Conservation (phyloP, 1,140 invertebrate genomes). For the Eciton burchellii region DNA sequence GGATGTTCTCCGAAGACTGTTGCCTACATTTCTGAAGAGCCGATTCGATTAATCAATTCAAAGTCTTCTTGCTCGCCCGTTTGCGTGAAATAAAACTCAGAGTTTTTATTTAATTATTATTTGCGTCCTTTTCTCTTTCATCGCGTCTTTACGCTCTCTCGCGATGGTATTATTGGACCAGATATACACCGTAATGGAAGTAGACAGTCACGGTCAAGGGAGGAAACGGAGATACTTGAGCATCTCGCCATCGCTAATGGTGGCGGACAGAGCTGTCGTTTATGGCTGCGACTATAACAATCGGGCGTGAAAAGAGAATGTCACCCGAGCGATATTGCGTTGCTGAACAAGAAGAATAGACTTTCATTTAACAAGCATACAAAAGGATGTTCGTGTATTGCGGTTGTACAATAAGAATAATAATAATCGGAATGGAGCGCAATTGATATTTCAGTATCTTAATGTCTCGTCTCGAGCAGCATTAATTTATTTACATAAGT, state of each 20-base stretch:
- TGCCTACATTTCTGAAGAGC: not conserved
- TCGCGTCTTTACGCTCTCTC: conserved; percentile 2
- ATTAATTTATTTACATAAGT: not conserved
- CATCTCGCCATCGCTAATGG: conserved; percentile 10
- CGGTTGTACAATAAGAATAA: too few species aligned
- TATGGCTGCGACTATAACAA: conserved; percentile 10
- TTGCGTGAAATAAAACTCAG: not conserved
- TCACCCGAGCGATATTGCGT: conserved; percentile 6
- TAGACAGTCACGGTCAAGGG: conserved; percentile 9
- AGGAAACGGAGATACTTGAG: conserved; percentile 26
- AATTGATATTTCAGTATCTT: not conserved
- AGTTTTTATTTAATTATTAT: not conserved
- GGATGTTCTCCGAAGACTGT: not conserved
- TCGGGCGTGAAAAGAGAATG: conserved; percentile 13
- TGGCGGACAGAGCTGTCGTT: not conserved
- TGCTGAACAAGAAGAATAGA: conserved; percentile 2
- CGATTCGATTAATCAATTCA: not conserved
- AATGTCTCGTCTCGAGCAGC: not conserved
- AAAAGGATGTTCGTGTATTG: not conserved
- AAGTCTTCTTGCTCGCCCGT: not conserved
- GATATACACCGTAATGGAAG: conserved; percentile 2
- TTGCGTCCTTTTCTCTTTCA: not conserved
- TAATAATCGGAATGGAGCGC: not conserved
- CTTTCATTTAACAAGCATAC: conserved; percentile 13
- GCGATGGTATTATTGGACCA: not conserved